Conservation (phyloP, 2,113 vertebrate genomes). For the Cryptoleucopteryx plumbea region DNA sequence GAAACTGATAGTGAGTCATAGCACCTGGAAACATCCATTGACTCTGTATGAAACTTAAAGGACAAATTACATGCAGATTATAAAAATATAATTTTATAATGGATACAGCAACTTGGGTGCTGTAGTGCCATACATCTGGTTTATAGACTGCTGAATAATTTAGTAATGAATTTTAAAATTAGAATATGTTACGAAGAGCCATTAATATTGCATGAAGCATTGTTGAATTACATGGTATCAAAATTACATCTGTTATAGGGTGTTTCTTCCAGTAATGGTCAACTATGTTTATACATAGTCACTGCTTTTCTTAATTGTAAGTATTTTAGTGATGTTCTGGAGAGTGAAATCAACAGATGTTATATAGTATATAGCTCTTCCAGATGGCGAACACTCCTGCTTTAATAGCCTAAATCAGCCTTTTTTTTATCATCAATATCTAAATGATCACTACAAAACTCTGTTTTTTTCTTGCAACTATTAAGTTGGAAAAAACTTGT, state of each 20-base stretch:
- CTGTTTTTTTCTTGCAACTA: not conserved
- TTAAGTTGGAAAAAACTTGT: not conserved
- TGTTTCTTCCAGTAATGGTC: slow-evolving; percentile 22
- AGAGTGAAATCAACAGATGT: slow-evolving; percentile 23
- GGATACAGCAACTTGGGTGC: not conserved
- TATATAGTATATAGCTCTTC: not conserved
- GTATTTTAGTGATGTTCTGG: slow-evolving; percentile 3
- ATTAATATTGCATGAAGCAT: slow-evolving; percentile 71
- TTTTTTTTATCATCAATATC: not conserved
- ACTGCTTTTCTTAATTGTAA: not conserved
- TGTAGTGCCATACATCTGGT: slow-evolving; percentile 54
- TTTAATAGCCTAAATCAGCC: slow-evolving; percentile 1
- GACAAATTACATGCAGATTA: not conserved
- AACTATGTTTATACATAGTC: not conserved
- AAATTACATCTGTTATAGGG: slow-evolving; percentile 16
- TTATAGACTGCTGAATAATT: slow-evolving; percentile 73
- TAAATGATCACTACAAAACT: not conserved
- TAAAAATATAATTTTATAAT: slow-evolving; percentile 4
- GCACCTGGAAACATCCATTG: not conserved
- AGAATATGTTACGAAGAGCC: slow-evolving; percentile 30
- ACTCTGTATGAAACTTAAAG: not conserved
- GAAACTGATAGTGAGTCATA: slow-evolving; percentile 29
- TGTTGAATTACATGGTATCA: slow-evolving; percentile 52
- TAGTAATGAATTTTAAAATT: slow-evolving; percentile 68
- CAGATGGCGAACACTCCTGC: slow-evolving; percentile 4